Conservation (phyloP, 2,113 vertebrate genomes). For the Reinhardtius hippoglossoides region DNA sequence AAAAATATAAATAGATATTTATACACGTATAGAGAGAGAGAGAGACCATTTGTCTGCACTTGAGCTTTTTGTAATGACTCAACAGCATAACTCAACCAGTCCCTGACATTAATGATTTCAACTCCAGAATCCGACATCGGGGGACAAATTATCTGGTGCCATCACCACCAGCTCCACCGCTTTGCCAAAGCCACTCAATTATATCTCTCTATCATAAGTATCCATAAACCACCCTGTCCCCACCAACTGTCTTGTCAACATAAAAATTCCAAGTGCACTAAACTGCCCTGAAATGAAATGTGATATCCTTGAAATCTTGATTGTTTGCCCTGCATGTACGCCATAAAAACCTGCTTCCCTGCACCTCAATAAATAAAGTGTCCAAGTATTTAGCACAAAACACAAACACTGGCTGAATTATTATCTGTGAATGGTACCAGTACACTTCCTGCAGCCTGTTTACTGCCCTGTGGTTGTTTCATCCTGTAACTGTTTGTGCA, state of each 20-base stretch:
- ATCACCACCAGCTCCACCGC: slow-evolving; percentile 1
- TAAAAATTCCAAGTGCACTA: slow-evolving; percentile 36
- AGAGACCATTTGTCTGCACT: background rate
- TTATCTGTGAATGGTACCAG: slow-evolving; percentile 3
- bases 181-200: slow-evolving; percentile 45
- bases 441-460: slow-evolving; percentile 22
- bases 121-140: slow-evolving; percentile 9
- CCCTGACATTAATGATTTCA: slow-evolving; percentile 14
- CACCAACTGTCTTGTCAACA: slow-evolving; percentile 45
- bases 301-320: slow-evolving; percentile 33
- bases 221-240: slow-evolving; percentile 49
- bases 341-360: background rate
- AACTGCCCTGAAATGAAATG: slow-evolving; percentile 20
- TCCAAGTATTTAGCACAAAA: slow-evolving; percentile 8
- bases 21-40: background rate
- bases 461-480: slow-evolving; percentile 37
- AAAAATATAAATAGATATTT: background rate
- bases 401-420: slow-evolving; percentile 13
- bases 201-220: slow-evolving; percentile 19
- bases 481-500: slow-evolving; percentile 37
- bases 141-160: slow-evolving; percentile 27
- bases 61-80: background rate
- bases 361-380: slow-evolving; percentile 7
- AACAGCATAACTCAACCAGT: background rate
- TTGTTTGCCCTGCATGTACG: slow-evolving; percentile 18